phyloP scores from a whole-genome alignment of 2,888 invertebrate species.

The Apodemia mormo region DNA sequence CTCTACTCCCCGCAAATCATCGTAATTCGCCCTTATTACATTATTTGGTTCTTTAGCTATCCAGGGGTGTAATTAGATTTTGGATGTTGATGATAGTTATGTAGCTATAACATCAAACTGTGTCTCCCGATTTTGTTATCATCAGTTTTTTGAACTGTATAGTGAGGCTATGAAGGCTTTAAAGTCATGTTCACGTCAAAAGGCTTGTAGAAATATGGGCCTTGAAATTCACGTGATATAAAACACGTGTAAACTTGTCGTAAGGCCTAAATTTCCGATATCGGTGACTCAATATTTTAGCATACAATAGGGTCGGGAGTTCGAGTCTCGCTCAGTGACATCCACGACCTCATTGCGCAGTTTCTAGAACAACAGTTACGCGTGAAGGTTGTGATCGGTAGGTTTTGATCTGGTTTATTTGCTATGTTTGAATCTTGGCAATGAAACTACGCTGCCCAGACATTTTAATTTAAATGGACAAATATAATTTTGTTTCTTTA shows the following conservation, averaged over 20 bases:
- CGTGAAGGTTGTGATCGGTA: constrained; percentile 25
- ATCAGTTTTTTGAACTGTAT: no score
- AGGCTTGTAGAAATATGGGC: no score
- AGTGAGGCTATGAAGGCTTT: no score
- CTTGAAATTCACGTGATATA: no score
- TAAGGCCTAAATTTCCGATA: not conserved
- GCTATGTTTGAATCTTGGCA: constrained; percentile 6
- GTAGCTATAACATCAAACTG: no score
- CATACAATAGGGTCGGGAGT: constrained; percentile 62
- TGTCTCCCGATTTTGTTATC: no score
- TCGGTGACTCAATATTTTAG: constrained; percentile 50
- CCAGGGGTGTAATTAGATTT: no score
- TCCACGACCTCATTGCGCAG: constrained; percentile 24
- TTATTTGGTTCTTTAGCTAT: no score
- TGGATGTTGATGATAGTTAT: no score
- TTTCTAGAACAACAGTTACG: constrained; percentile 28
- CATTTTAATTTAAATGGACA: not conserved
- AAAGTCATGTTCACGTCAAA: no score
- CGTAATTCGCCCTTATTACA: no score
- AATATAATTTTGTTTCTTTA: not conserved
- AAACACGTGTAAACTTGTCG: not conserved
- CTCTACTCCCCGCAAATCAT: no score
- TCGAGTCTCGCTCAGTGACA: constrained; percentile 42
- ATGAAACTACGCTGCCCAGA: not conserved
- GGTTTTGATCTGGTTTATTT: constrained; percentile 24